Conservation (phyloP, 64 coral and sea anemone species). For the Astreopora myriophthalma region DNA sequence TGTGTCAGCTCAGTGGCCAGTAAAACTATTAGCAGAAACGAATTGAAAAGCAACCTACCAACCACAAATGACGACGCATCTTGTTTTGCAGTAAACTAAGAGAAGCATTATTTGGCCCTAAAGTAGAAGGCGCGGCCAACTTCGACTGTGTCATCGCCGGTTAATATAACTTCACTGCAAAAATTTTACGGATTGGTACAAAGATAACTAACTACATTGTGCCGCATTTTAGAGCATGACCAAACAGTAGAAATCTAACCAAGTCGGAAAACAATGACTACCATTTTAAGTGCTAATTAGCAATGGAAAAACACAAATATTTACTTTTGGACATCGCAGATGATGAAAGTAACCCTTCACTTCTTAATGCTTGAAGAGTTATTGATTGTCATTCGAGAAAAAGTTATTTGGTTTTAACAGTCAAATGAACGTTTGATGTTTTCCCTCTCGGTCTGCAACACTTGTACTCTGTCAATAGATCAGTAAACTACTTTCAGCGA, state of each 20-base stretch:
- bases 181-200: neutral
- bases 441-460: neutral
- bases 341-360: neutral
- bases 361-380: neutral
- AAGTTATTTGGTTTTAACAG: neutral
- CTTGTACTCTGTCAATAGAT: neutral
- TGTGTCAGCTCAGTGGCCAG: neutral
- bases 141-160: neutral
- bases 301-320: slow-evolving; percentile 37
- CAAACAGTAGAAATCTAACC: neutral
- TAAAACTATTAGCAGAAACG: neutral
- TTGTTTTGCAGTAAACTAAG: neutral
- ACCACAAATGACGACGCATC: neutral
- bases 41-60: neutral
- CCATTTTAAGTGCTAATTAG: slow-evolving; percentile 36
- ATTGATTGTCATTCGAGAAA: neutral
- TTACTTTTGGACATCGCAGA: neutral
- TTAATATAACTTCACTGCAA: neutral
- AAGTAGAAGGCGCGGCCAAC: neutral
- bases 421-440: neutral
- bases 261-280: neutral
- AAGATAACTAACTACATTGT: neutral
- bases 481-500: neutral
- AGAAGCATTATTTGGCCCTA: neutral
- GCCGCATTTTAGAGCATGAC: neutral